These are phyloP conservation scores for Apoda limacodes DNA, from an alignment of 2,888 invertebrate genomes.

Conservation along the genomic window DNA sequence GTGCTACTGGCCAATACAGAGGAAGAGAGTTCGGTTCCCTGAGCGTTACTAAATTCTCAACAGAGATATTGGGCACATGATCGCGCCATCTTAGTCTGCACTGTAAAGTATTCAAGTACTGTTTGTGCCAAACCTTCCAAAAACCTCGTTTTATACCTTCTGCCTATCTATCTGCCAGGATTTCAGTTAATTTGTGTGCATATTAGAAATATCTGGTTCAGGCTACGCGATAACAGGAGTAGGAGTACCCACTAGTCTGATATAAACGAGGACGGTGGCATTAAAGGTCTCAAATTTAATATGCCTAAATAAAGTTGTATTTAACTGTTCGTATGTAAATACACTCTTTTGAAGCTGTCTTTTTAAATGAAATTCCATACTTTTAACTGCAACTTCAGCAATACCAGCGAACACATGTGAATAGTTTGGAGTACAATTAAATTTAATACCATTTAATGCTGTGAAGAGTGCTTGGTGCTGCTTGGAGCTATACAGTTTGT, in stretches of 20 bases:
- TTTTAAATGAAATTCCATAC: slow-evolving; percentile 7
- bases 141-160: slow-evolving; percentile 2
- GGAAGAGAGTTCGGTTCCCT: slow-evolving; percentile 5
- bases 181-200: too few relatives aligned
- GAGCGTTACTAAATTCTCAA: slow-evolving; percentile 5
- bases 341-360: background rate
- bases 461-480: too few relatives aligned
- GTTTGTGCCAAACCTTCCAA: slow-evolving; percentile 7
- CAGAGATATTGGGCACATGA: slow-evolving; percentile 5
- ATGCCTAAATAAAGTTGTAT: slow-evolving; percentile 6
- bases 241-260: slow-evolving; percentile 7
- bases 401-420: too few relatives aligned
- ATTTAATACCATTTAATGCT: too few relatives aligned
- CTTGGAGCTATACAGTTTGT: too few relatives aligned
- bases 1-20: slow-evolving; percentile 10
- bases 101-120: slow-evolving; percentile 6
- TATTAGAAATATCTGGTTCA: slow-evolving; percentile 6
- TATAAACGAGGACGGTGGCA: slow-evolving; percentile 2
- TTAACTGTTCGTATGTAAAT: slow-evolving; percentile 8
- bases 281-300: slow-evolving; percentile 11
- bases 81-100: slow-evolving; percentile 4
- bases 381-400: too few relatives aligned
- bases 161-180: too few relatives aligned
- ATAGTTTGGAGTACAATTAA: too few relatives aligned
- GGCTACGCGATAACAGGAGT: slow-evolving; percentile 6